Conservation (phyloP, 2,797 vertebrate genomes). For the Sandelia bainsii region DNA sequence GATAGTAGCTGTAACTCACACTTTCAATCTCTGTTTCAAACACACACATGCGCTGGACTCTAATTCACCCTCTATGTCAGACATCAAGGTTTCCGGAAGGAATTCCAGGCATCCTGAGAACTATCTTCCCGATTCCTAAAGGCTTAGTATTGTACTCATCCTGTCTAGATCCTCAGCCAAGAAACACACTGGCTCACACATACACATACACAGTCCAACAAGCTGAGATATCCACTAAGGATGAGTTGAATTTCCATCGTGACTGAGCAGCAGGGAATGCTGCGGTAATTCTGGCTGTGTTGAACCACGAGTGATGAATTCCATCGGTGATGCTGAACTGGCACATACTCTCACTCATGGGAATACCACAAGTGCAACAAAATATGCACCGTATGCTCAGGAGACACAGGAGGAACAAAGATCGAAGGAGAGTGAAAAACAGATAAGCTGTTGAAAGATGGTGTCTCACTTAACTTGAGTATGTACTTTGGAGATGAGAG, state of each 20-base stretch:
- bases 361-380: conserved; percentile 55
- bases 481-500: conserved; percentile 21
- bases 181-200: conserved; percentile 51
- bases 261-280: conserved; percentile 71
- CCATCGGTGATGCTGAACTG: conserved; percentile 66
- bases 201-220: conserved; percentile 20
- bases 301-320: conserved; percentile 60
- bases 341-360: conserved; percentile 29
- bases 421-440: conserved; percentile 15
- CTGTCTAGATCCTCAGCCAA: conserved; percentile 72
- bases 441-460: conserved; percentile 36
- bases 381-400: conserved; percentile 49
- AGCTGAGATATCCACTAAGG: conserved; percentile 54
- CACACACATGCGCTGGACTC: conserved; percentile 51
- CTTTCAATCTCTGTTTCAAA: conserved; percentile 51
- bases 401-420: conserved; percentile 11
- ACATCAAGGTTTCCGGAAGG: conserved; percentile 78
- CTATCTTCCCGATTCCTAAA: conserved; percentile 78
- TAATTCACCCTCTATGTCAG: conserved; percentile 72
- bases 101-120: conserved; percentile 76
- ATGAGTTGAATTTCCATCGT: conserved; percentile 65
- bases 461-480: conserved; percentile 33
- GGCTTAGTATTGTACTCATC: conserved; percentile 72
- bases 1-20: conserved; percentile 59
- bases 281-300: conserved; percentile 60